Evolutionary conservation across 2,888 invertebrate species (phyloP), one percentile per base, ranked within the genome.

Genomic region (Cryptus armator): DNA sequence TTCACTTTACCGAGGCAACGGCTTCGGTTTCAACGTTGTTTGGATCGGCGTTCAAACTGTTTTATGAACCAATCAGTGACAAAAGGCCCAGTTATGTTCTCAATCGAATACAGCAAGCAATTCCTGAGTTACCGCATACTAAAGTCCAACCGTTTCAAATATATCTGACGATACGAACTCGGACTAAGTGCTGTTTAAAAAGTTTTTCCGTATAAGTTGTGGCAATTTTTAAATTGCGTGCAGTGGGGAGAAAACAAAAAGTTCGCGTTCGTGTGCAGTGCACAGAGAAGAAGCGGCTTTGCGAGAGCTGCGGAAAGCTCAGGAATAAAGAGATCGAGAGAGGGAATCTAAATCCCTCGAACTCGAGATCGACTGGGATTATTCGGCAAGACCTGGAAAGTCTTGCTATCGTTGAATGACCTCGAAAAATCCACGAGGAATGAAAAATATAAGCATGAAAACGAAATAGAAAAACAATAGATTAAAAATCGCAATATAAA

Each of bases 101-200:
- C 94, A 81, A 94, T 94, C 91, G 92, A 93, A 90, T 94, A 94
- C 92, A 94, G 94, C 93, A 94, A 94, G 88, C 94, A 94, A 90
- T 94, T 94, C 88, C 90, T 94, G 85, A 94, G 94, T 90, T 94
- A 94, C 86, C 94, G 94, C 88, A 94, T 94, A 89, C 92, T 94
- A 90, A 94, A 94, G 91, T 93, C 94, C 87, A 93, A 93, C 89
- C 93, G 94, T 83, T 94, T 94, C 94, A 93, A 94, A 86, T 94
- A 94, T 88, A 94, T 94, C 93, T 94, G 94, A 94, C 94, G 91
- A 93, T 94, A 94, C 92, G 93, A 92, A 93, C 93, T 93, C 93
- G 93, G 93, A 93, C 93, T 87, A 91, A 91, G 91, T 92, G 90
- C 80, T 85, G 67, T 67, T 59, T 16, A 72, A 83, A 83, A 75